A percentile compares a stretch with the other conserved stretches of the same genome.
Evolutionary conservation across 2,888 invertebrate genomes (phyloP).

Genomic region (Spisula solida): DNA sequence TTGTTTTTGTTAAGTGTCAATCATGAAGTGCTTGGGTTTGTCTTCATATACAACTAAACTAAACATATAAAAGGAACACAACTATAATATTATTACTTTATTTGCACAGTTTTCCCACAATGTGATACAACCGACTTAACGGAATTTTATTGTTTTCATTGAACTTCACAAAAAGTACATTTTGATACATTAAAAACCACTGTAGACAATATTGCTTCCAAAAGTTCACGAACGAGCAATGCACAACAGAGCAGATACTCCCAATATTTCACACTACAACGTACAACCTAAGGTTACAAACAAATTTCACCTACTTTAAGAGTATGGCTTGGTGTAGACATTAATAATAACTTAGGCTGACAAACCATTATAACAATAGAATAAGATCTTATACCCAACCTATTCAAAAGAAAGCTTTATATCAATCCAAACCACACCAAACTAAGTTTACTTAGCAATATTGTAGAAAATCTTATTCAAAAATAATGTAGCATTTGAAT

Average conservation of each 20-base stretch:
- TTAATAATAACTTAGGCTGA: background rate
- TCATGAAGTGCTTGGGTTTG: too few relatives aligned
- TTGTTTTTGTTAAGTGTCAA: too few relatives aligned
- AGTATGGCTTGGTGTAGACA: too few relatives aligned
- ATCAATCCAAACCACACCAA: too few relatives aligned
- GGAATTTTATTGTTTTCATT: background rate
- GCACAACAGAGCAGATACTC: background rate
- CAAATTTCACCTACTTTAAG: background rate
- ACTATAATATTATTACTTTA: background rate
- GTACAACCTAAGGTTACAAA: background rate
- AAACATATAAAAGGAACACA: background rate
- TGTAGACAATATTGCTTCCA: background rate
- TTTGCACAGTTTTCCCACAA: constrained; percentile 10
- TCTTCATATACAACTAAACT: too few relatives aligned
- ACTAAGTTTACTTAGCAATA: too few relatives aligned
- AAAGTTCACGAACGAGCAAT: background rate
- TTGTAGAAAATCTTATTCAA: too few relatives aligned
- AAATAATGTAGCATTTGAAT: too few relatives aligned
- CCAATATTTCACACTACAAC: background rate
- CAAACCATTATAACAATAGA: too few relatives aligned
- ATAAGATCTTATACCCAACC: too few relatives aligned
- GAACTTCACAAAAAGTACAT: background rate
- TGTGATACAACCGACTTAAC: background rate
- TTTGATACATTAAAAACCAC: background rate
- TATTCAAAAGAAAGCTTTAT: too few relatives aligned